phyloP scores from a whole-genome alignment of 1,140 invertebrate genomes.

The Lepidotrigona ventralis region DNA sequence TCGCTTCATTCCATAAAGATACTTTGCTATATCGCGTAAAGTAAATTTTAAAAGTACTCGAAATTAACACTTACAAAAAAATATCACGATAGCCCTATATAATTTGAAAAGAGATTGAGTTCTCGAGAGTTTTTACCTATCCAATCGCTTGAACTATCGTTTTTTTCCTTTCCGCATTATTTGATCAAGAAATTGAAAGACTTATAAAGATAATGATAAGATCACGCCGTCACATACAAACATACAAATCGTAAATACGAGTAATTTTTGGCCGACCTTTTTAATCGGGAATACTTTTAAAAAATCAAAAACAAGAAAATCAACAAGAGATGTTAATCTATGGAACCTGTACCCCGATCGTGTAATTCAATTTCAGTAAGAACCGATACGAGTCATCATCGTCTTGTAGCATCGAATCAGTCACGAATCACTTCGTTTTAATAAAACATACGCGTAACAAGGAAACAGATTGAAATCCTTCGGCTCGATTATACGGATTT shows the following conservation, averaged over 20 bases:
- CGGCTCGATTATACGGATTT: slow-evolving; percentile 40
- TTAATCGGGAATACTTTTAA: neutral
- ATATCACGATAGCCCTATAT: neutral
- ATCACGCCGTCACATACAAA: neutral
- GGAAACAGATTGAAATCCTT: slow-evolving; percentile 53
- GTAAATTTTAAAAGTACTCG: neutral
- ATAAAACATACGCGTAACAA: neutral
- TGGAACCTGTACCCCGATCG: too few species aligned
- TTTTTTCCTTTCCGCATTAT: neutral
- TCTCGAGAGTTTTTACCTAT: neutral
- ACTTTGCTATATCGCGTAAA: too few species aligned
- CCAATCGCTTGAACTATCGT: neutral
- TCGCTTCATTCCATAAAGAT: neutral
- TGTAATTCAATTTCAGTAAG: slow-evolving; percentile 2
- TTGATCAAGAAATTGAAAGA: neutral
- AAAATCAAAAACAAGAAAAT: neutral
- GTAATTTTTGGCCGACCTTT: neutral
- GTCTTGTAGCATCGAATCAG: neutral
- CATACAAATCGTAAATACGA: neutral
- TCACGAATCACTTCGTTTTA: neutral
- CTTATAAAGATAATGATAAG: neutral
- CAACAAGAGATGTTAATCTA: neutral
- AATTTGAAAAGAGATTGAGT: neutral
- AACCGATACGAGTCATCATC: neutral
- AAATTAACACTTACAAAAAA: neutral